Evolutionary conservation across 2,888 invertebrate genomes (phyloP).

Genomic region (Acholoe squamosa): DNA sequence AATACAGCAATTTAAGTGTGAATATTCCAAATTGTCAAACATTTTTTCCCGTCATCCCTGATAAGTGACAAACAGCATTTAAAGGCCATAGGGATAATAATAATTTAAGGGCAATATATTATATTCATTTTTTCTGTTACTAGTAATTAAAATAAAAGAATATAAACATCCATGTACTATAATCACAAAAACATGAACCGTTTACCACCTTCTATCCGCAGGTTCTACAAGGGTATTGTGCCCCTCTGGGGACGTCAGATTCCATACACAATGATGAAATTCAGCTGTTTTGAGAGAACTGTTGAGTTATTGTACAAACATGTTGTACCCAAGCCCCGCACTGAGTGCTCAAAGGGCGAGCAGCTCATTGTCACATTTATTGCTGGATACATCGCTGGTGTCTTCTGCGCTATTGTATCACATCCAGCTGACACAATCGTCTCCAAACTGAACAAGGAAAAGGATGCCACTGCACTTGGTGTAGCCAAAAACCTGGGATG

Average conservation of each 20-base stretch:
- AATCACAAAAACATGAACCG: too few relatives aligned
- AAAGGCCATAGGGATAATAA: too few relatives aligned
- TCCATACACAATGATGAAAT: conserved; percentile 99
- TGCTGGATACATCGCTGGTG: conserved; percentile 98
- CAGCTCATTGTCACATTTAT: conserved; percentile 97
- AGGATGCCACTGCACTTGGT: conserved; percentile 89
- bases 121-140: too few relatives aligned
- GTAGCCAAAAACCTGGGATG: conserved; percentile 90
- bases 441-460: conserved; percentile 97
- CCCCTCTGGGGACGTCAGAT: conserved; percentile 99
- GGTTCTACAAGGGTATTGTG: conserved; percentile 96
- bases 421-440: conserved; percentile 99
- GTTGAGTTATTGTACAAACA: conserved; percentile 94
- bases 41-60: too few relatives aligned
- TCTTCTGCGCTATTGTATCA: conserved; percentile 98
- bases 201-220: conserved; percentile 72
- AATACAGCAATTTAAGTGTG: too few relatives aligned
- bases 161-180: too few relatives aligned
- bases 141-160: too few relatives aligned
- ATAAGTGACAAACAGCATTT: too few relatives aligned
- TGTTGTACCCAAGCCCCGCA: conserved; percentile 97
- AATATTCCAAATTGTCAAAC: too few relatives aligned
- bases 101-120: too few relatives aligned
- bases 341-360: conserved; percentile 94
- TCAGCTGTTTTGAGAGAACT: conserved; percentile 98